Evolutionary conservation across 1,140 invertebrate species (phyloP).

Genomic region (Lethrus apterus): DNA sequence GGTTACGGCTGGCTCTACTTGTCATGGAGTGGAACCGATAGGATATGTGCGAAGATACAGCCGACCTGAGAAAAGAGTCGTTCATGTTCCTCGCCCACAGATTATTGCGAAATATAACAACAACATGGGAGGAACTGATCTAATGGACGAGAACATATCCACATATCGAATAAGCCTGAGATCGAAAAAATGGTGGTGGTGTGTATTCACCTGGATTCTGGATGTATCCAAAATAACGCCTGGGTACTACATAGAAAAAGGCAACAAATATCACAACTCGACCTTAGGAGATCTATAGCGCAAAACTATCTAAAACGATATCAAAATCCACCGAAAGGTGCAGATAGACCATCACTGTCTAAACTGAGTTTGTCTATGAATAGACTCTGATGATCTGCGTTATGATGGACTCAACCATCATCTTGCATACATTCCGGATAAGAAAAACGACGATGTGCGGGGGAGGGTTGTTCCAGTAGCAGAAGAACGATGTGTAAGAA

Average conservation of each 20-base stretch:
- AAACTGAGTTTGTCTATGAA: conserved; percentile 7
- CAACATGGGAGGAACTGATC: conserved; percentile 32
- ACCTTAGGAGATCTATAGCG: conserved; percentile 11
- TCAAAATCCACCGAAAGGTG: conserved; percentile 4
- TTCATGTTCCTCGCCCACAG: conserved; percentile 1
- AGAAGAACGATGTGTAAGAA: conserved; percentile 1
- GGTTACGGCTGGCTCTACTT: conserved; percentile 29
- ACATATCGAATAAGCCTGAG: conserved; percentile 25
- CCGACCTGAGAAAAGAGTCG: conserved; percentile 7
- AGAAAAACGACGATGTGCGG: conserved; percentile 10
- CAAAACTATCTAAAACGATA: too few relatives aligned
- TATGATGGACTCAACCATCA: conserved; percentile 10
- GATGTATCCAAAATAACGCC: conserved; percentile 21
- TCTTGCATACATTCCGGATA: neutral
- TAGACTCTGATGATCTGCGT: conserved; percentile 9
- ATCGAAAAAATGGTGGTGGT: conserved; percentile 32
- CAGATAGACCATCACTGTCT: conserved; percentile 7
- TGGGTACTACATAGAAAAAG: conserved; percentile 24
- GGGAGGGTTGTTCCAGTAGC: neutral
- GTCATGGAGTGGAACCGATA: conserved; percentile 17
- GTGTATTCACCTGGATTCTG: conserved; percentile 31
- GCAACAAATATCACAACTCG: conserved; percentile 2
- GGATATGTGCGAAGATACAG: conserved; percentile 5
- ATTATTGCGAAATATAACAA: conserved; percentile 6
- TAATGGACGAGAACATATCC: conserved; percentile 25